Evolutionary conservation across 2,797 vertebrate species (phyloP).

Genomic region (Myiothlypis coronata): DNA sequence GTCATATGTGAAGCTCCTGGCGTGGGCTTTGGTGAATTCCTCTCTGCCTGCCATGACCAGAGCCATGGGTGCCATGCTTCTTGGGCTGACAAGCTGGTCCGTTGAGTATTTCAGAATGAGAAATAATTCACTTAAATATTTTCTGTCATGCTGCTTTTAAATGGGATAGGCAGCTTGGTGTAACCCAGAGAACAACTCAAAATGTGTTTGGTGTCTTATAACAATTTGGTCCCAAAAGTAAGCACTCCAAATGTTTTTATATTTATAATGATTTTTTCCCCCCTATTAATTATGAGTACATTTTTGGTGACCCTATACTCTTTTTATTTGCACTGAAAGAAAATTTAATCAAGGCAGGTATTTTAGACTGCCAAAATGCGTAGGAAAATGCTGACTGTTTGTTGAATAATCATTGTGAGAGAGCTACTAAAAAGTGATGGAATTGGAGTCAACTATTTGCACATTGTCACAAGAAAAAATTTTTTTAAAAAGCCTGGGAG

Average conservation of each 20-base stretch:
- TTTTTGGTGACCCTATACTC: not conserved
- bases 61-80: rapidly evolving
- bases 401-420: not conserved
- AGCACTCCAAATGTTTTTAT: not conserved
- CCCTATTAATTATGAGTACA: not conserved
- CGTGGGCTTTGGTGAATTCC: not conserved
- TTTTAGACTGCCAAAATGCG: not conserved
- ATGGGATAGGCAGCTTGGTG: not conserved
- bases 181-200: not conserved
- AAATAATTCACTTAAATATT: not conserved
- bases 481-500: not conserved
- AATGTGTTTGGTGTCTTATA: not conserved
- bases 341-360: not conserved
- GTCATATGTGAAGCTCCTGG: not conserved
- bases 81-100: not conserved
- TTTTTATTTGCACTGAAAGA: not conserved
- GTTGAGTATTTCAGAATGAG: not conserved
- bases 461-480: not conserved
- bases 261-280: not conserved
- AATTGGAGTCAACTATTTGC: not conserved
- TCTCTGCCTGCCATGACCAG: not conserved
- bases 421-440: not conserved
- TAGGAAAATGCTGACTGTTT: not conserved
- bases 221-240: not conserved
- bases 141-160: not conserved